Evolutionary conservation across 2,888 invertebrate genomes (phyloP), one percentile per base, ranked within the genome.

Genomic region (Seira ritae): DNA sequence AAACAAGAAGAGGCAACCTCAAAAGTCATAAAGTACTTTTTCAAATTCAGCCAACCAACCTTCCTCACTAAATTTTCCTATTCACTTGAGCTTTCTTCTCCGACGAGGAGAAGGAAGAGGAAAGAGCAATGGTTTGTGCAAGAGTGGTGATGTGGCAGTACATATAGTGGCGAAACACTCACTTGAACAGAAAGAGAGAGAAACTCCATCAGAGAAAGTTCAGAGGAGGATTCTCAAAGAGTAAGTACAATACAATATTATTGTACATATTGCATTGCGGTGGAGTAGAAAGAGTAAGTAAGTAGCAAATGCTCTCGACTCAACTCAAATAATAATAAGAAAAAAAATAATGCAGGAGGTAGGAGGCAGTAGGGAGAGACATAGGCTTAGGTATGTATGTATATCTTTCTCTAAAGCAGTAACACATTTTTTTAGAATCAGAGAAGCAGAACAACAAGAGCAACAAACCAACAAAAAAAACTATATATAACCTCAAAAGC

Each of bases 1-100:
- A 20, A 62, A 62, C 62, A 62, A 70, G 6, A 70, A 37, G 46
- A 68, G 15, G 24, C 17, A 79, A 72, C 78, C 79, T 79, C 73
- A 70, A 69, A 80, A 80, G 80, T 75, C 80, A 80, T 80, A 74
- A 75, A 80, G 66, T 70, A 80, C 80, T 73, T 74, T 74, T 70
- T 80, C 80, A 80, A 75, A 80, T 75, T 80, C 80, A 80, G 80
- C 60, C n/a, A n/a, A n/a, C n/a, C n/a, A n/a, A n/a, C n/a, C n/a
- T n/a, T n/a, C 80, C 69, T 74, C 75, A 74, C 24, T 80, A 80
- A 80, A 80, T 70, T 67, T 50, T 71, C 70, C 46, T 78, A 8
- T 62, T 62, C 20, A 62, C 37, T 78, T 65, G 22, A 17, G 65
- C 62, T 62, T 15, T 68, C 15, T 68, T 68, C 55, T 24, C 68